Conservation (phyloP, 1,140 invertebrate species). For the Drosophila ercepeae region DNA sequence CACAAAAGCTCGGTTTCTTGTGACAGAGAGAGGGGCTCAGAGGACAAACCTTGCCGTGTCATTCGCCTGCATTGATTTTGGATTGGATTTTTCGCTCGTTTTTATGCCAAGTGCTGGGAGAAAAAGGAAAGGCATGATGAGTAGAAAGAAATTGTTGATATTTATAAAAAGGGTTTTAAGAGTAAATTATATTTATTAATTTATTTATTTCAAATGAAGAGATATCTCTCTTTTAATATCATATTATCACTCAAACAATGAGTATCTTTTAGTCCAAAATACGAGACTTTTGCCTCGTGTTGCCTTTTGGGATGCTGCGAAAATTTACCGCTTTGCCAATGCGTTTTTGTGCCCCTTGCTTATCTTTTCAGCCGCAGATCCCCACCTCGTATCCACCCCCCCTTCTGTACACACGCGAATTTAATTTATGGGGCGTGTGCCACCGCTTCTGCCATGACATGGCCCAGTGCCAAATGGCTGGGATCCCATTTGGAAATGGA, state of each 20-base stretch:
- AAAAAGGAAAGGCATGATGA: conserved; percentile 3
- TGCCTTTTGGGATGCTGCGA: conserved; percentile 28
- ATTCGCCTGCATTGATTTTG: conserved; percentile 75
- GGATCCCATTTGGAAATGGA: conserved; percentile 12
- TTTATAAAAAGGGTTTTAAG: no score
- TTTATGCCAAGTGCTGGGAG: neutral
- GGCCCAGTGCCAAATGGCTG: conserved; percentile 70
- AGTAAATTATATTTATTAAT: no score
- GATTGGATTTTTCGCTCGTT: conserved; percentile 18
- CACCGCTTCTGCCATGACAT: conserved; percentile 49
- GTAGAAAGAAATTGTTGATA: no score
- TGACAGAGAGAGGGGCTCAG: conserved; percentile 1
- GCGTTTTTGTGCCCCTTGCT: conserved; percentile 40
- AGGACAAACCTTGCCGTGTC: conserved; percentile 42
- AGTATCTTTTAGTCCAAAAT: neutral
- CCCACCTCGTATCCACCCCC: no score
- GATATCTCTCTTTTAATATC: no score
- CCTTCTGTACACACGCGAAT: conserved; percentile 55
- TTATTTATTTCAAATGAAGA: no score
- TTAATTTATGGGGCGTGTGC: conserved; percentile 77
- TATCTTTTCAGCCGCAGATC: conserved; percentile 10
- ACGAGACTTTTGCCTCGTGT: neutral
- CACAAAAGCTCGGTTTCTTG: conserved; percentile 53
- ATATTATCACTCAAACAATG: no score
- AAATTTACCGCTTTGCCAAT: conserved; percentile 65